These are phyloP conservation scores for Rhamphomyia laevipes DNA, from an alignment of 2,888 invertebrate species.

Conservation along the genomic window DNA sequence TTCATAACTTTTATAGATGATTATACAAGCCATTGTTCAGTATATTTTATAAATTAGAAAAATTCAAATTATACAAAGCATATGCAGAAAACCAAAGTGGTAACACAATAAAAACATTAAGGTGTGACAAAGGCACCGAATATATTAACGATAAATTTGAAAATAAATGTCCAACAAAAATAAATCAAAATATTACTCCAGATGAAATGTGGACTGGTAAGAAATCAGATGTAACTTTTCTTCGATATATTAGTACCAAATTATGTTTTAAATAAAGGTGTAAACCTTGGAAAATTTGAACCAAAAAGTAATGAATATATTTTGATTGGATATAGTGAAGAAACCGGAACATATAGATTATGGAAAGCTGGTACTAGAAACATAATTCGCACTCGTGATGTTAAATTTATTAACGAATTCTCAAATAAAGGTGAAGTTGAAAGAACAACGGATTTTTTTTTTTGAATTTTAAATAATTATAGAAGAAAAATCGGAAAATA, in stretches of 20 bases:
- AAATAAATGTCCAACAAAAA: slow-evolving; percentile 6
- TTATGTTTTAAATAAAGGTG: slow-evolving; percentile 1
- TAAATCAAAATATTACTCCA: slow-evolving; percentile 2
- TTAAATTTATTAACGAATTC: background rate
- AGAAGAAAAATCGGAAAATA: too few species aligned
- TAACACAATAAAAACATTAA: too few species aligned
- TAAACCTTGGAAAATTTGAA: slow-evolving; percentile 6
- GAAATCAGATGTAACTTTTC: slow-evolving; percentile 2
- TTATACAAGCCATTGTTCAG: too few species aligned
- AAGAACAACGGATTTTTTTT: too few species aligned
- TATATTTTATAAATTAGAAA: too few species aligned
- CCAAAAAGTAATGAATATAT: slow-evolving; percentile 3
- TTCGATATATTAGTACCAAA: slow-evolving; percentile 3
- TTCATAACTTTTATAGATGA: background rate
- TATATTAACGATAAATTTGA: too few species aligned
- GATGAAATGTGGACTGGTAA: slow-evolving; percentile 9
- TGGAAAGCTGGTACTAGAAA: slow-evolving; percentile 2
- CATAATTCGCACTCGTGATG: background rate
- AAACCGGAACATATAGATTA: slow-evolving; percentile 5
- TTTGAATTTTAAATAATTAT: too few species aligned
- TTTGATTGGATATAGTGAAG: slow-evolving; percentile 4
- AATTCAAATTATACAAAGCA: too few species aligned
- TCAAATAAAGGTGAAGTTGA: background rate
- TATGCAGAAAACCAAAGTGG: too few species aligned
- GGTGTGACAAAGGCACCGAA: too few species aligned